Base-by-base conservation (phyloP, 92 coral and sea anemone genomes). In the Epizoanthus fatuus region DNA sequence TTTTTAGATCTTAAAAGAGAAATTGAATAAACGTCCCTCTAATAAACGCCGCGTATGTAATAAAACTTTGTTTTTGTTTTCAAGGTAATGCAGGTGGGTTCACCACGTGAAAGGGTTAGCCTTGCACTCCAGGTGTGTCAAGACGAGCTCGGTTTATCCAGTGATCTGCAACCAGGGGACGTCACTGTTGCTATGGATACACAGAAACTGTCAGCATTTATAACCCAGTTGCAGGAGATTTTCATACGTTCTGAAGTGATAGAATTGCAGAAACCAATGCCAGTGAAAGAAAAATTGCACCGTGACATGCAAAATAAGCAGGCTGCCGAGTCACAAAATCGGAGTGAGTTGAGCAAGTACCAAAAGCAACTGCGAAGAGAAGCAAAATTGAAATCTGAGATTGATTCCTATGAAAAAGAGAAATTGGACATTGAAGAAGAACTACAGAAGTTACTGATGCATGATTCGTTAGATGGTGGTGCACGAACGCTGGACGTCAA, bases 41-140 rank as follows among this genome's bases (percentile, higher is more conserved):
- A 22, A 22, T 22, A 22, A 22, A 22, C 25, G 25, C 0, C 25
- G 25, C 25, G 25, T 22, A 22, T 22, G 25, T 22, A 29, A 29
- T 29, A 29, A 29, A 29, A 9, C 32, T 59, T 19, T 39, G 32
- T 52, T 44, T 2, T 74, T 77, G 16, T n/a, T 17, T 74, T 76
- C 9, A 71, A 94, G 98, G 95, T 94, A 32, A 37, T 94, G 52
- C 71, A 92, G 40, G 40, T 70, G 84, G 95, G 98, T 4, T 80
- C 90, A n/a, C 93, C 95, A 4, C 71, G 86, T 22, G 98, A 92
- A 60, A 92, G 92, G 62, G 70, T 94, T 25, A 72, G 78, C 47
- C 81, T 89, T 58, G 95, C 84, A 2, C 55, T 94, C 7, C 65
- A 86, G 59, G 82, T 94, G 51, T 52, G 86, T 19, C 57, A 83